phyloP scores from a whole-genome alignment of 2,113 vertebrate species.

The Chamaetylas fuelleborni region DNA sequence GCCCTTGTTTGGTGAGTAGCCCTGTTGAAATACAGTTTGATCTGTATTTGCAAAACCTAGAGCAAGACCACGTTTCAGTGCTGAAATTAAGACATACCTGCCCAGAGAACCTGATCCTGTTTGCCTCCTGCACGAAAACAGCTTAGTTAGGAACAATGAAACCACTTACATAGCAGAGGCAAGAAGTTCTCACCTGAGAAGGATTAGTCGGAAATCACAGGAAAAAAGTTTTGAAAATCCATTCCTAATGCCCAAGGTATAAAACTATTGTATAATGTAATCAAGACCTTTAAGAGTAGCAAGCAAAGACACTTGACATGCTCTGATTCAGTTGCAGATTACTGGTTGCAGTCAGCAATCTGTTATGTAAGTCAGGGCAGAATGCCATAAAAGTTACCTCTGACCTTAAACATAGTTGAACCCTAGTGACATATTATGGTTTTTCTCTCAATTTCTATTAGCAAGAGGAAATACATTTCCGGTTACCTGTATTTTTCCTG shows the following conservation, averaged over 20 bases:
- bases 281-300: neutral
- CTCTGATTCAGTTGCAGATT: neutral
- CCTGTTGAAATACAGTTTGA: neutral
- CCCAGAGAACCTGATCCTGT: neutral
- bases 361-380: neutral
- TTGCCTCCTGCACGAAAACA: neutral
- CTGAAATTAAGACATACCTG: neutral
- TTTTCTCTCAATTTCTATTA: neutral
- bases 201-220: neutral
- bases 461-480: neutral
- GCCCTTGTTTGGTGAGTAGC: neutral
- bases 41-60: neutral
- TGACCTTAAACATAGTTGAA: neutral
- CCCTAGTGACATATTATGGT: neutral
- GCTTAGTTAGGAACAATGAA: neutral
- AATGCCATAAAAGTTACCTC: neutral
- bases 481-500: neutral
- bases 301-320: neutral
- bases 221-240: conserved; percentile 2
- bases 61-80: neutral
- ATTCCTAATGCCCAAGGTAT: neutral
- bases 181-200: conserved; percentile 12
- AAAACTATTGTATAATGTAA: neutral
- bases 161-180: neutral
- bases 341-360: neutral